phyloP scores from a whole-genome alignment of 2,888 invertebrate species.

The Ganaspis brasiliensis region DNA sequence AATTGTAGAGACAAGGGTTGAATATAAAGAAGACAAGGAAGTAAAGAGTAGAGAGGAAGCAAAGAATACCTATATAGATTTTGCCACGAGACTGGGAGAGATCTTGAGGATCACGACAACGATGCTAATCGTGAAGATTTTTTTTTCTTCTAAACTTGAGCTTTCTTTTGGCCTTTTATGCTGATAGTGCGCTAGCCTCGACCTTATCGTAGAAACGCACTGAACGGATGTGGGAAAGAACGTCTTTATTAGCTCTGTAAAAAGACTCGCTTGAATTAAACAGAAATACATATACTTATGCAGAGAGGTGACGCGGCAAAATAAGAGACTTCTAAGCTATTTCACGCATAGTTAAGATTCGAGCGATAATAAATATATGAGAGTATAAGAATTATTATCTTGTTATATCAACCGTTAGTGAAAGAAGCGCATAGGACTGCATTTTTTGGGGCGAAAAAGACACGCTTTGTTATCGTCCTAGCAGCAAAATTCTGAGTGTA shows the following conservation, averaged over 20 bases:
- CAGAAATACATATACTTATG: conserved; percentile 24
- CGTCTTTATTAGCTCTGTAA: conserved; percentile 36
- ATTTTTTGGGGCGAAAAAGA: conserved; percentile 40
- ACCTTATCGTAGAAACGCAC: conserved; percentile 40
- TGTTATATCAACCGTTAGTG: conserved; percentile 34
- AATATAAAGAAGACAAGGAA: conserved; percentile 66
- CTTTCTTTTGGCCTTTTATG: conserved; percentile 53
- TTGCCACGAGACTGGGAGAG: conserved; percentile 61
- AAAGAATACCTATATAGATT: conserved; percentile 56
- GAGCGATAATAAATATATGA: conserved; percentile 26
- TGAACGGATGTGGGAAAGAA: conserved; percentile 33
- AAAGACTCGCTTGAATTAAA: conserved; percentile 24
- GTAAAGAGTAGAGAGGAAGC: conserved; percentile 61
- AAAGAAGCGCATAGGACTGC: conserved; percentile 38
- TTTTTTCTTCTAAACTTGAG: conserved; percentile 49
- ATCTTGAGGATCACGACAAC: conserved; percentile 63
- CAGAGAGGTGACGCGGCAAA: conserved; percentile 34
- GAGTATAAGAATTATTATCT: conserved; percentile 26
- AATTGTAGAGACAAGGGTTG: conserved; percentile 63
- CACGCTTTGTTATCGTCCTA: conserved; percentile 41
- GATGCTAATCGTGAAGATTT: conserved; percentile 65
- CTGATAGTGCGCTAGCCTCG: conserved; percentile 48
- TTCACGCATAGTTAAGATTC: conserved; percentile 39
- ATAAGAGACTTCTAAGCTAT: conserved; percentile 29
- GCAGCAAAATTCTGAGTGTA: conserved; percentile 22